phyloP scores from a whole-genome alignment of 2,888 invertebrate genomes.

The Aleiodes testaceus region DNA sequence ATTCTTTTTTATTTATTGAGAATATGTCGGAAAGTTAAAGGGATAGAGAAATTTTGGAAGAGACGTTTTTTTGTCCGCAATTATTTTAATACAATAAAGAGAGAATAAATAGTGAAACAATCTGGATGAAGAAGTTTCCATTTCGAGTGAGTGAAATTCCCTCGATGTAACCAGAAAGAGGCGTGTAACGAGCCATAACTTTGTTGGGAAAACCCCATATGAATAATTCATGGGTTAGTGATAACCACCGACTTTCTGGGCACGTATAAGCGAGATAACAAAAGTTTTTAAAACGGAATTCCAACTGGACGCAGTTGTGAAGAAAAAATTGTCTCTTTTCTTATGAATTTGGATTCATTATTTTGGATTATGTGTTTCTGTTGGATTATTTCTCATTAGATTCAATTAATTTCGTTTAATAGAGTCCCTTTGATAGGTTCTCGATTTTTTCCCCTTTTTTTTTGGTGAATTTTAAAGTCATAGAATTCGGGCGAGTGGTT shows the following conservation, averaged over 20 bases:
- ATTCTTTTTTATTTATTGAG: too few relatives aligned
- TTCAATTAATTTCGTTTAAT: too few relatives aligned
- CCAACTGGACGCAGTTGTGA: constrained; percentile 1
- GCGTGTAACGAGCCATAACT: constrained; percentile 56
- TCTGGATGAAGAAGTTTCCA: constrained; percentile 15
- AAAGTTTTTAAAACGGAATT: constrained; percentile 43
- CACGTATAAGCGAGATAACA: constrained; percentile 53
- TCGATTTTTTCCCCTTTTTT: too few relatives aligned
- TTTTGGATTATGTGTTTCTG: too few relatives aligned
- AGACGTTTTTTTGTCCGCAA: too few relatives aligned
- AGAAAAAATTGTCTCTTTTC: constrained; percentile 25
- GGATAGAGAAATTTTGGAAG: too few relatives aligned
- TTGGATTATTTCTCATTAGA: too few relatives aligned
- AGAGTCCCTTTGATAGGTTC: too few relatives aligned
- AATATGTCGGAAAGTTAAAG: too few relatives aligned
- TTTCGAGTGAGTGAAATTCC: constrained; percentile 33
- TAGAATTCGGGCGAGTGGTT: constrained; percentile 25
- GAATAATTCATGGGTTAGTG: constrained; percentile 54
- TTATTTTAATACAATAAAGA: too few relatives aligned
- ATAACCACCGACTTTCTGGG: constrained; percentile 54
- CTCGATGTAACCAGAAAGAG: constrained; percentile 43
- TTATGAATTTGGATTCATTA: constrained; percentile 13
- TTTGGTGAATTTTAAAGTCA: not conserved
- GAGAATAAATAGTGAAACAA: constrained; percentile 15
- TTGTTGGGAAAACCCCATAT: constrained; percentile 53